Conservation (phyloP, 2,113 vertebrate genomes). For the Pelobates fuscus region DNA sequence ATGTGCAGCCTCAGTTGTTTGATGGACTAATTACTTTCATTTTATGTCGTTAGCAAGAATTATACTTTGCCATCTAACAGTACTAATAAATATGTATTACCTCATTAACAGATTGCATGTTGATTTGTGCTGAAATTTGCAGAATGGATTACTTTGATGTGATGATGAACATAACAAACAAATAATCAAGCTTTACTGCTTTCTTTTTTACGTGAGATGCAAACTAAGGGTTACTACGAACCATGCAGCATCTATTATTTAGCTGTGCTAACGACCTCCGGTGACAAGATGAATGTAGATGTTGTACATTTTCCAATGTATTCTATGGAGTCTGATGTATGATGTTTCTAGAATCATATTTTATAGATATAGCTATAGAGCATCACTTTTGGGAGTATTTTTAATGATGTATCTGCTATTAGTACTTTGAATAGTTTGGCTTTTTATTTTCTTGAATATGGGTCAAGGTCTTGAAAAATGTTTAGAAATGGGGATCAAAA, state of each 20-base stretch:
- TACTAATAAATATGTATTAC: conserved; percentile 35
- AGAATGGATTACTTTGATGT: conserved; percentile 1
- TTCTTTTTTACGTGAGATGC: background rate
- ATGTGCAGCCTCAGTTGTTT: background rate
- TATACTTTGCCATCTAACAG: conserved; percentile 31
- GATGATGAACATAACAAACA: conserved; percentile 16
- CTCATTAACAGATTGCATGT: conserved; percentile 29
- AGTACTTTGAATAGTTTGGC: too few species aligned
- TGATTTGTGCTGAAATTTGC: conserved; percentile 12
- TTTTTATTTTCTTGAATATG: too few species aligned
- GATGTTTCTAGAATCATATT: too few species aligned
- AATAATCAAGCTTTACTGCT: conserved; percentile 6
- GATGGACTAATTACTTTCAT: background rate
- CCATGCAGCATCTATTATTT: background rate
- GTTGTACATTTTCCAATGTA: too few species aligned
- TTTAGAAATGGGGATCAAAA: too few species aligned
- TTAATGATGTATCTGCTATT: too few species aligned
- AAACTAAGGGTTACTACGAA: background rate
- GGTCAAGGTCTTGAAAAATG: too few species aligned
- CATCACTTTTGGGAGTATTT: too few species aligned
- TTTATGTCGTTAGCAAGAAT: conserved; percentile 12
- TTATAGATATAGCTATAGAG: too few species aligned
- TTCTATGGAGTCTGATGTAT: too few species aligned
- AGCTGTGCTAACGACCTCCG: background rate
- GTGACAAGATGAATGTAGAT: too few species aligned